Conservation (phyloP, 1,140 invertebrate species). For the Nixonia krombeini region DNA sequence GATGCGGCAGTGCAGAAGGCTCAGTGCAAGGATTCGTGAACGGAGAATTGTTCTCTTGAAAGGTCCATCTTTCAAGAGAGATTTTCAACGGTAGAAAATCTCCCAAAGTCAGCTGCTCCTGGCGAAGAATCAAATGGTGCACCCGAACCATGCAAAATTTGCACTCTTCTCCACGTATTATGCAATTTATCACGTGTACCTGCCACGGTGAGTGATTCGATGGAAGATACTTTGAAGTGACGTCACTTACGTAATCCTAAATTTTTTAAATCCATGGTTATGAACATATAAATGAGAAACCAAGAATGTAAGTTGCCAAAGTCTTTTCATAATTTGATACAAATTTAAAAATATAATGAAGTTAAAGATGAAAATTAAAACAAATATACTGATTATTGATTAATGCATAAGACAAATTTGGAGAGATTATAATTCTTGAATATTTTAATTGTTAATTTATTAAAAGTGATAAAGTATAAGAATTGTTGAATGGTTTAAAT, state of each 20-base stretch:
- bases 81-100: constrained; percentile 80
- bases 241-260: constrained; percentile 84
- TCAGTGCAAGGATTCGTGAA: constrained; percentile 74
- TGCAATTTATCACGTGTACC: constrained; percentile 80
- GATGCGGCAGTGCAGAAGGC: constrained; percentile 76
- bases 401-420: no score
- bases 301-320: no score
- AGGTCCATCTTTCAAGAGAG: constrained; percentile 67
- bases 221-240: constrained; percentile 83
- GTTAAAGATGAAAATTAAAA: no score
- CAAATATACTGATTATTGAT: no score
- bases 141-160: constrained; percentile 82
- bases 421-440: no score
- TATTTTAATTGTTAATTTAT: background rate
- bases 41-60: constrained; percentile 63
- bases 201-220: constrained; percentile 83
- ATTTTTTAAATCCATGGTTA: no score
- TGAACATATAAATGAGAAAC: constrained; percentile 9
- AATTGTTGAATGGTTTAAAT: no score
- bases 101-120: constrained; percentile 79
- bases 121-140: constrained; percentile 82
- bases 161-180: constrained; percentile 71
- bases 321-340: no score
- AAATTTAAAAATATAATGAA: no score
- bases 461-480: no score